Conservation (phyloP, 2,797 vertebrate genomes). For the Anisognathus igniventris region DNA sequence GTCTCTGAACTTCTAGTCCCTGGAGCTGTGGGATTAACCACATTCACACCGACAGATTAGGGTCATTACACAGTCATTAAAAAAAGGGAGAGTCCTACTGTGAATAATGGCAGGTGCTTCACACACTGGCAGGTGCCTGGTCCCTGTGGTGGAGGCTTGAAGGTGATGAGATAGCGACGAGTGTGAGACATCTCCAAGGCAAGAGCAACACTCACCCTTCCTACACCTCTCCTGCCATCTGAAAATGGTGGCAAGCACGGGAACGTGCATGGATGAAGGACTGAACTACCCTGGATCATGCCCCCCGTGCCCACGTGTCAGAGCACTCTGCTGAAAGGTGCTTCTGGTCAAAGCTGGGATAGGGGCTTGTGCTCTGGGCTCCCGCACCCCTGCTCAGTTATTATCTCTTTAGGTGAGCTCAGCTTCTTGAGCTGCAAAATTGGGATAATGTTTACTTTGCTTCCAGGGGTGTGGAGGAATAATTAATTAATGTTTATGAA, state of each 20-base stretch:
- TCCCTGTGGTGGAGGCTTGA: not conserved
- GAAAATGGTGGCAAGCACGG: not conserved
- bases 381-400: not conserved
- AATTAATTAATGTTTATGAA: constrained; percentile 48
- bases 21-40: constrained; percentile 10
- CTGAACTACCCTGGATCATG: not conserved
- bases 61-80: not conserved
- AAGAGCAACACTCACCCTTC: not conserved
- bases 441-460: not conserved
- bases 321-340: not conserved
- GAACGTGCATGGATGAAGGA: fast-evolving
- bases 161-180: not conserved
- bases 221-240: not conserved
- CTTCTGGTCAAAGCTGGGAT: not conserved
- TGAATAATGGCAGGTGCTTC: not conserved
- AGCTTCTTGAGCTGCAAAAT: not conserved
- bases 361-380: not conserved
- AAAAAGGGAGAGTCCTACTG: constrained; percentile 25
- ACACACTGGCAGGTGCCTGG: not conserved
- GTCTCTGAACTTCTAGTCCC: not conserved
- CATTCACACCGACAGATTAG: not conserved
- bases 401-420: not conserved
- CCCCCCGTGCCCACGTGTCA: fast-evolving
- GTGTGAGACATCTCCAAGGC: not conserved
- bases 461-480: constrained; percentile 27